Percentiles rank a stretch among this genome's conserved stretches.
Conservation (phyloP, 1,140 invertebrate species). For the Parapsyche elsis region DNA sequence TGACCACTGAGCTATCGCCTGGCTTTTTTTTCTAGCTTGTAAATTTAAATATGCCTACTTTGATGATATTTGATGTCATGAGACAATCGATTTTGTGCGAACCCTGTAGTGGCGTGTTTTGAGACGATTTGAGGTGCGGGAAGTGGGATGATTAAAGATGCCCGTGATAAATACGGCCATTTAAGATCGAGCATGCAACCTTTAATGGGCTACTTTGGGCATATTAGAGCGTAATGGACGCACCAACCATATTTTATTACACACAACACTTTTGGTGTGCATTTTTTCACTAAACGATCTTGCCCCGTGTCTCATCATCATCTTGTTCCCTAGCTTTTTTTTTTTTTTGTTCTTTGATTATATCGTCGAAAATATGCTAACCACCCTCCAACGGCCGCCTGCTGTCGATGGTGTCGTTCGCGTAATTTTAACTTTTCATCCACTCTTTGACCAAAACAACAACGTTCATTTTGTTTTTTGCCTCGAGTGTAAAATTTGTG, state of each 20-base stretch:
- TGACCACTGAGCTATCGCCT: too few relatives aligned
- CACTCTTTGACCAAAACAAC: too few relatives aligned
- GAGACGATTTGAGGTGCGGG: slow-evolving; percentile 9
- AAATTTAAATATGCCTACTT: background rate
- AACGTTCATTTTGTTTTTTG: too few relatives aligned
- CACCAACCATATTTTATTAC: slow-evolving; percentile 31
- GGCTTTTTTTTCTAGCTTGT: too few relatives aligned
- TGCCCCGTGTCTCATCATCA: slow-evolving; percentile 10
- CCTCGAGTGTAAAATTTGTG: too few relatives aligned
- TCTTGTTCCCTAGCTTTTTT: background rate
- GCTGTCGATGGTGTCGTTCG: too few relatives aligned
- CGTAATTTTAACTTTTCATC: too few relatives aligned
- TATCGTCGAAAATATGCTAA: too few relatives aligned
- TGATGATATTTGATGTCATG: background rate
- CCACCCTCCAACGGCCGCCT: too few relatives aligned
- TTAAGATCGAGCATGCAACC: slow-evolving; percentile 42
- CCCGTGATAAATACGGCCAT: slow-evolving; percentile 35
- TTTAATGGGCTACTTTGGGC: slow-evolving; percentile 44
- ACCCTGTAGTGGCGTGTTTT: background rate
- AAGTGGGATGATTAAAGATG: slow-evolving; percentile 38
- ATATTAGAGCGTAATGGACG: slow-evolving; percentile 39
- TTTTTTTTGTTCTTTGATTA: too few relatives aligned
- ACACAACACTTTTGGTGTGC: slow-evolving; percentile 36
- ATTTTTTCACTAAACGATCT: slow-evolving; percentile 38
- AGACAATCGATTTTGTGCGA: background rate